These are phyloP conservation scores for Heliornis fulica DNA, from an alignment of 2,113 vertebrate species.

Conservation along the genomic window DNA sequence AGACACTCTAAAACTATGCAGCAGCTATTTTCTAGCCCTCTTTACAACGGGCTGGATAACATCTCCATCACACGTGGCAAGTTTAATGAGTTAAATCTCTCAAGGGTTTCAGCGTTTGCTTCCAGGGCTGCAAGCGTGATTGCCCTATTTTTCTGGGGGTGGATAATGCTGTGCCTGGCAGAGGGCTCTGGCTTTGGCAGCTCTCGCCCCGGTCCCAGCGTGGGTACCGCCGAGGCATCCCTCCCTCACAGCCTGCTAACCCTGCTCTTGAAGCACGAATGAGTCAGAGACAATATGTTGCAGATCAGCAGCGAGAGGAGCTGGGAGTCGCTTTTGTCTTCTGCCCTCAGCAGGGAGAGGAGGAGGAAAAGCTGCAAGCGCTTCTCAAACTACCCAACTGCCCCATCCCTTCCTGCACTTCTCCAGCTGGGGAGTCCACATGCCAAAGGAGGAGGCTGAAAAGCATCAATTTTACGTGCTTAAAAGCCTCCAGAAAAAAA, in stretches of 20 bases:
- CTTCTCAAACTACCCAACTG: not conserved
- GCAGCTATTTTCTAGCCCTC: not conserved
- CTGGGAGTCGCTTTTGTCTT: not conserved
- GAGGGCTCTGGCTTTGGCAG: not conserved
- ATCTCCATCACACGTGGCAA: not conserved
- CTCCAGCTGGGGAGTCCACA: not conserved
- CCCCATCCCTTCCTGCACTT: not conserved
- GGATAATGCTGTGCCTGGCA: not conserved
- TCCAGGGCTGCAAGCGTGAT: not conserved
- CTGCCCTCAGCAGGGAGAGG: not conserved
- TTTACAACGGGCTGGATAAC: not conserved
- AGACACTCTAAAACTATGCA: not conserved
- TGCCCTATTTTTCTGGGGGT: not conserved
- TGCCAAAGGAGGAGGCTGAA: not conserved
- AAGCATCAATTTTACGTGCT: not conserved
- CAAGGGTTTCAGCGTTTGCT: not conserved
- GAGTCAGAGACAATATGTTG: constrained; percentile 2
- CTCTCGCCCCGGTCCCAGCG: not conserved
- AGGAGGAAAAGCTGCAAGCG: not conserved
- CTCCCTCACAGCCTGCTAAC: not conserved
- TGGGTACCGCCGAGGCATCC: not conserved
- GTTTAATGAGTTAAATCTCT: not conserved
- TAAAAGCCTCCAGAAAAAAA: not conserved
- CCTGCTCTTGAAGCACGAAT: accelerated
- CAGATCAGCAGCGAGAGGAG: not conserved